Conservation (phyloP, 2,113 vertebrate species). For the Isichthys henryi region DNA sequence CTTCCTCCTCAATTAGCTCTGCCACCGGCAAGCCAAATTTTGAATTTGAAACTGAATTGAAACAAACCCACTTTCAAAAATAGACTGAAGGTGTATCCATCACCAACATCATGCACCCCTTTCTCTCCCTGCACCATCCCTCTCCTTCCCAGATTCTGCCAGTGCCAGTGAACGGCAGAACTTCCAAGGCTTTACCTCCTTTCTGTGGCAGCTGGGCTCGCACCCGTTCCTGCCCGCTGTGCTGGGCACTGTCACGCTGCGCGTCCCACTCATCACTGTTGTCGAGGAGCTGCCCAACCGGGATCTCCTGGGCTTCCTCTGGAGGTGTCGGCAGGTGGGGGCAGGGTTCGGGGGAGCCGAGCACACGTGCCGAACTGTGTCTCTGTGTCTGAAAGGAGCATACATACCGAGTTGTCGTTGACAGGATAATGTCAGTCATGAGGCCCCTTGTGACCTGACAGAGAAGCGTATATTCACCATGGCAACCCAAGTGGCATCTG, state of each 20-base stretch:
- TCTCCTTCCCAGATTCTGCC: constrained; percentile 49
- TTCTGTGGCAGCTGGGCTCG: constrained; percentile 62
- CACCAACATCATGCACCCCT: not conserved
- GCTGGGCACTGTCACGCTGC: constrained; percentile 59
- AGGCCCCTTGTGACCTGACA: constrained; percentile 54
- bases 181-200: constrained; percentile 64
- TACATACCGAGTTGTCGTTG: not conserved
- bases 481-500: constrained; percentile 59
- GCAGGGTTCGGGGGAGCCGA: not conserved
- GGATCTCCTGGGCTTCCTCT: constrained; percentile 64
- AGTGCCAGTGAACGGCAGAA: constrained; percentile 51
- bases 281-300: constrained; percentile 64
- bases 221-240: constrained; percentile 65
- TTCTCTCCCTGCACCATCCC: not conserved
- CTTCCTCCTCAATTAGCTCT: not conserved
- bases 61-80: not conserved
- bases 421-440: constrained; percentile 41
- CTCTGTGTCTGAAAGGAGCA: not conserved
- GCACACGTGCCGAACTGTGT: not conserved
- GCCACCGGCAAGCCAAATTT: not conserved
- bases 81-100: not conserved
- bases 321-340: constrained; percentile 59
- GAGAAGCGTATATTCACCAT: constrained; percentile 60
- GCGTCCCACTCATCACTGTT: constrained; percentile 61
- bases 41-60: not conserved